Percentiles rank a stretch among this genome's conserved stretches.
Conservation (phyloP, 2,888 invertebrate species). For the Drosophila anomalata region DNA sequence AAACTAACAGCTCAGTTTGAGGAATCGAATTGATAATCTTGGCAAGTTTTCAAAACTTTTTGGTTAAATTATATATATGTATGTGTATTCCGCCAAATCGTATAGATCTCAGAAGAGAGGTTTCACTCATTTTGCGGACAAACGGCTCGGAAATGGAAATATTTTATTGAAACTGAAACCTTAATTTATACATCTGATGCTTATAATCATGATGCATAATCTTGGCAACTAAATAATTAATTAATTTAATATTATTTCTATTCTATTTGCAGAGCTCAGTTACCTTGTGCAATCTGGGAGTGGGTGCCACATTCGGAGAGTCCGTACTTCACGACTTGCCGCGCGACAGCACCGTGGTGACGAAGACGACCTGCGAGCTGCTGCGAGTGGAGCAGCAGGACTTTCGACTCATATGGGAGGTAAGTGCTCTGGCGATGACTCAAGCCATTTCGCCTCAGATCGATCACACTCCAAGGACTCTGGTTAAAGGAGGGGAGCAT, state of each 20-base stretch:
- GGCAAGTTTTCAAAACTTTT: background rate
- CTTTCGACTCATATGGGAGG: slow-evolving; percentile 91
- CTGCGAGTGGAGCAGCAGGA: slow-evolving; percentile 90
- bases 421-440: slow-evolving; percentile 82
- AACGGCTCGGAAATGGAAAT: background rate
- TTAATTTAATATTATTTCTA: background rate
- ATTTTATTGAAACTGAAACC: background rate
- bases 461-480: slow-evolving; percentile 10
- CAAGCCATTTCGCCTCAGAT: slow-evolving; percentile 2
- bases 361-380: slow-evolving; percentile 90
- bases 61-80: too few relatives aligned
- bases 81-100: background rate
- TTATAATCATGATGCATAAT: too few relatives aligned
- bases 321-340: slow-evolving; percentile 89
- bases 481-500: background rate
- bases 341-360: slow-evolving; percentile 89
- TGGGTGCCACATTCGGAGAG: slow-evolving; percentile 91
- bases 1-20: background rate
- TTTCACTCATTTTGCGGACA: too few relatives aligned
- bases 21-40: too few relatives aligned
- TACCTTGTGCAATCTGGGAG: slow-evolving; percentile 88
- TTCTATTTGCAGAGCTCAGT: slow-evolving; percentile 86
- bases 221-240: background rate
- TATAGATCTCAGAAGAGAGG: background rate
- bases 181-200: too few relatives aligned